Conservation (phyloP, 2,797 vertebrate genomes). For the Spinus olivaceus region DNA sequence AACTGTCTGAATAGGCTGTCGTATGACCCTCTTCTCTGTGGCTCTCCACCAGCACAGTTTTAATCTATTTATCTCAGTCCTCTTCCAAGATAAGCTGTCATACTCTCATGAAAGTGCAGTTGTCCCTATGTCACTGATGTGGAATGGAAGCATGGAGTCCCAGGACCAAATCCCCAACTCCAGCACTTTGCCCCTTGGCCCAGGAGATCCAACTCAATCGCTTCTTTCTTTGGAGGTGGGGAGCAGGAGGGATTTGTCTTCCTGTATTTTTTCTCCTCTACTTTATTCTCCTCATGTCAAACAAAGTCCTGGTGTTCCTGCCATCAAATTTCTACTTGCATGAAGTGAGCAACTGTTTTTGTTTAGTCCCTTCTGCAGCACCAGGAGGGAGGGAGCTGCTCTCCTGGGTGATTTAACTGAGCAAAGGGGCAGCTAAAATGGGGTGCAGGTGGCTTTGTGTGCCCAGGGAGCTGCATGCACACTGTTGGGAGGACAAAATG, state of each 20-base stretch:
- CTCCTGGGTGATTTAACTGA: background rate
- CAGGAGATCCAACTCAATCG: background rate
- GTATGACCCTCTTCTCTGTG: constrained; percentile 52
- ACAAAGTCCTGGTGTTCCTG: background rate
- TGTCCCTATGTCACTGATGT: background rate
- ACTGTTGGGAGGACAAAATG: background rate
- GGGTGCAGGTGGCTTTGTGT: background rate
- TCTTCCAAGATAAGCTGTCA: background rate
- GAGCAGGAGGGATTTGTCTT: background rate
- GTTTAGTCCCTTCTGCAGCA: background rate
- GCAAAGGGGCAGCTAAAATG: background rate
- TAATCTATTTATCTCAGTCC: constrained; percentile 44
- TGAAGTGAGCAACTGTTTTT: background rate
- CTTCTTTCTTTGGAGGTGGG: background rate
- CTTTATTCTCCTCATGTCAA: background rate
- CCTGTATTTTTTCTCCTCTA: background rate
- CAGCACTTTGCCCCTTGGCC: background rate
- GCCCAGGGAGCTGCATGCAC: background rate
- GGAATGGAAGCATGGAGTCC: background rate
- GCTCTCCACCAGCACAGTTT: constrained; percentile 36
- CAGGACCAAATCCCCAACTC: background rate
- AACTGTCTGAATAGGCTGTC: constrained; percentile 52
- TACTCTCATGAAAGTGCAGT: background rate
- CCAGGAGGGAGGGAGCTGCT: background rate
- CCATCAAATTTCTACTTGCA: background rate